Evolutionary conservation across 2,113 vertebrate genomes (phyloP).

Genomic region (Oreocharis arfaki): DNA sequence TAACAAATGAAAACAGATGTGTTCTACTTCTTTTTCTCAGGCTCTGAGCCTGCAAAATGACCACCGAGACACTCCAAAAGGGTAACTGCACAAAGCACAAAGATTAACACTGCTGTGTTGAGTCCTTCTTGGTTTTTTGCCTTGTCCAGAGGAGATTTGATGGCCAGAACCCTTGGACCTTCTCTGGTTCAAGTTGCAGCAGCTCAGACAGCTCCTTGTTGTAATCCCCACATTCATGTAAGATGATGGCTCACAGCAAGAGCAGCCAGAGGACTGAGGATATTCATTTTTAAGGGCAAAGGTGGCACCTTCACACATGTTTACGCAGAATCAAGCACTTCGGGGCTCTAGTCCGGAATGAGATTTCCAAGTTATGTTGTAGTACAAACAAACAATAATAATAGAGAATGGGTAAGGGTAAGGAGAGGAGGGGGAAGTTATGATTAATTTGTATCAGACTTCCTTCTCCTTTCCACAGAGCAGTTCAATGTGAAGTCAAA

Average conservation of each 20-base stretch:
- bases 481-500: conserved; percentile 78
- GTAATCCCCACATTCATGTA: not conserved
- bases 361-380: not conserved
- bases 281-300: not conserved
- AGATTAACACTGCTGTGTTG: not conserved
- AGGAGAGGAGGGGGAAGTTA: not conserved
- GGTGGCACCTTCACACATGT: not conserved
- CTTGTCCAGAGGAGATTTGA: not conserved
- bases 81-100: not conserved
- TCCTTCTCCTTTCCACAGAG: not conserved
- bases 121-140: not conserved
- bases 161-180: not conserved
- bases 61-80: not conserved
- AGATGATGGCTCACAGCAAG: not conserved
- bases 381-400: conserved; percentile 4
- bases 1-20: not conserved
- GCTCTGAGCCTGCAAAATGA: not conserved
- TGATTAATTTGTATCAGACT: conserved; percentile 39
- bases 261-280: not conserved
- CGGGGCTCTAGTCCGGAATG: not conserved
- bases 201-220: accelerated
- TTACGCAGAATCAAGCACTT: not conserved
- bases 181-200: not conserved
- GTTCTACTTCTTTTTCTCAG: not conserved
- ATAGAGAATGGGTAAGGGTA: not conserved